Conservation (phyloP, 2,888 invertebrate genomes). For the Epinotia ramella region DNA sequence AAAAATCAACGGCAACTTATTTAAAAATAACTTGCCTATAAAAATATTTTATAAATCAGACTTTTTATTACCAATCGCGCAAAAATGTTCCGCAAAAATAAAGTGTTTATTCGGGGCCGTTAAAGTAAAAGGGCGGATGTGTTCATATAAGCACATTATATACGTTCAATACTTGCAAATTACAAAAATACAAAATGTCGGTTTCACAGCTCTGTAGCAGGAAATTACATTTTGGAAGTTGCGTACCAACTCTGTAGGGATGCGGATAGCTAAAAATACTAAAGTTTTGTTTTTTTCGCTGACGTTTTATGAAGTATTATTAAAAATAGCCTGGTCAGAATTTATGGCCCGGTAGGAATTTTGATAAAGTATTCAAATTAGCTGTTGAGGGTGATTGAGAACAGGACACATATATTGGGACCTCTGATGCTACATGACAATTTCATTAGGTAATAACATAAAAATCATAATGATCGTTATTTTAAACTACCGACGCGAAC, state of each 20-base stretch:
- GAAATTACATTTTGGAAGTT: constrained; percentile 50
- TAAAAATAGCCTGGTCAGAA: background rate
- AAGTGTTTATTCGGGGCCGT: background rate
- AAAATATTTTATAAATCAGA: background rate
- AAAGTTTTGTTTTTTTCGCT: constrained; percentile 15
- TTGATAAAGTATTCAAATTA: too few species aligned
- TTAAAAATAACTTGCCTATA: background rate
- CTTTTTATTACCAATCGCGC: background rate
- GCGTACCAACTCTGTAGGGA: constrained; percentile 38
- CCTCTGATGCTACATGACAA: too few species aligned
- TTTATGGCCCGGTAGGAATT: background rate
- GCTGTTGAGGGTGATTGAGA: too few species aligned
- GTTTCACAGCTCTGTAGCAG: constrained; percentile 22
- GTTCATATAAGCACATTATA: background rate
- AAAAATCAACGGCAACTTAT: too few species aligned
- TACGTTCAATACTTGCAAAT: background rate
- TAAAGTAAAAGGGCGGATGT: background rate
- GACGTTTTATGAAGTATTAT: constrained; percentile 15
- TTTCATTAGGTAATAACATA: too few species aligned
- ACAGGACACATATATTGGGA: too few species aligned
- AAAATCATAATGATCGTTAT: too few species aligned
- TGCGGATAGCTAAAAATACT: constrained; percentile 24
- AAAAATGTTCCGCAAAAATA: background rate
- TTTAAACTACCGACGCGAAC: too few species aligned
- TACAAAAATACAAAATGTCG: constrained; percentile 38